These are phyloP conservation scores for Drosophila anceps DNA, from an alignment of 2,888 invertebrate genomes.

Conservation along the genomic window DNA sequence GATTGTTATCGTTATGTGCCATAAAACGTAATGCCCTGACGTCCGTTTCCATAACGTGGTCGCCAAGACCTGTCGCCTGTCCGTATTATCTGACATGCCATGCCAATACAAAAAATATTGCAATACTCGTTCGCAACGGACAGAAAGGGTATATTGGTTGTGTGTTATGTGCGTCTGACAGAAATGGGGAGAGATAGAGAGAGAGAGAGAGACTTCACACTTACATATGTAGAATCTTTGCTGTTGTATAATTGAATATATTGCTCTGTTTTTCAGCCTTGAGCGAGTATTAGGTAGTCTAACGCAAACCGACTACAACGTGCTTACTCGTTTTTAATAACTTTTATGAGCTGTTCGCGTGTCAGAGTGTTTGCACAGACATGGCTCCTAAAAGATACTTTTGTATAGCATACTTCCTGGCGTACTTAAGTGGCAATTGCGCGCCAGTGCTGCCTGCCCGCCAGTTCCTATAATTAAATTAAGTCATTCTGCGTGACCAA, in stretches of 20 bases:
- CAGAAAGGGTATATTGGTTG: neutral
- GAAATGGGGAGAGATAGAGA: no score
- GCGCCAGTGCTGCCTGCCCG: neutral
- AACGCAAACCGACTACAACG: neutral
- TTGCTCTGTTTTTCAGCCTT: neutral
- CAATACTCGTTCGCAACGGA: neutral
- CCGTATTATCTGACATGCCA: constrained; percentile 16
- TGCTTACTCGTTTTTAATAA: constrained; percentile 47
- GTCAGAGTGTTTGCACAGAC: constrained; percentile 25
- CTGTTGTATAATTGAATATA: neutral
- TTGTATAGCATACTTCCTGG: constrained; percentile 30
- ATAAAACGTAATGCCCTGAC: constrained; percentile 37
- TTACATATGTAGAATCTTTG: no score
- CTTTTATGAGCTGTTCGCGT: constrained; percentile 65
- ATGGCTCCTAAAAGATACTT: constrained; percentile 15
- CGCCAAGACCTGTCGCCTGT: constrained; percentile 25
- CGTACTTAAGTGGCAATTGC: constrained; percentile 31
- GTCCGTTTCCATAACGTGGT: constrained; percentile 21
- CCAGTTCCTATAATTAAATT: constrained; percentile 47
- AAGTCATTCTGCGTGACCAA: constrained; percentile 50
- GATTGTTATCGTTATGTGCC: constrained; percentile 29
- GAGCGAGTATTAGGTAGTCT: neutral
- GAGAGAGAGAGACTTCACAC: neutral
- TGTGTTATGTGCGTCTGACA: no score
- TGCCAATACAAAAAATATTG: constrained; percentile 20